Conservation (phyloP, 2,113 vertebrate genomes). For the Calyptomena viridis region DNA sequence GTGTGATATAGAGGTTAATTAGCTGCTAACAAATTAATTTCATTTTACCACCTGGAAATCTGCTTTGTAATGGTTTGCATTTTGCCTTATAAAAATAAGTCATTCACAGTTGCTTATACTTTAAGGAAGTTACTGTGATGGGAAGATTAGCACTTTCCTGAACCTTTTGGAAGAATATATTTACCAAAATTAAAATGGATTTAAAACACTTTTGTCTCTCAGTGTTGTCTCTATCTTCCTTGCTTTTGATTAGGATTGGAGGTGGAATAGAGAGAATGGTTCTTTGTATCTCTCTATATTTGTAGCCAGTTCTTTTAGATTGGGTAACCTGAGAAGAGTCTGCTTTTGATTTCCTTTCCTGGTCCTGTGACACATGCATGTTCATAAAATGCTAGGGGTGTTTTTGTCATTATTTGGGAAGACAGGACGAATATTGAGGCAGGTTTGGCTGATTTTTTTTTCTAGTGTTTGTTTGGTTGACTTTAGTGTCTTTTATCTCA, state of each 20-base stretch:
- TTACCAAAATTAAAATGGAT: background rate
- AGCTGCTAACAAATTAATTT: slow-evolving; percentile 61
- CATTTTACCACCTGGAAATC: slow-evolving; percentile 65
- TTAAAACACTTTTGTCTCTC: background rate
- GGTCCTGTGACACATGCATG: background rate
- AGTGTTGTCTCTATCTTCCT: background rate
- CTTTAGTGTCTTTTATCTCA: background rate
- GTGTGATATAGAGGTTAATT: slow-evolving; percentile 69
- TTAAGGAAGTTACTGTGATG: slow-evolving; percentile 24
- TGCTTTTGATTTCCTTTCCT: background rate
- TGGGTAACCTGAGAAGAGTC: background rate
- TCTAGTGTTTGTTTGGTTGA: background rate
- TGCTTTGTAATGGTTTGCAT: slow-evolving; percentile 55
- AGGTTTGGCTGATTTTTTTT: background rate
- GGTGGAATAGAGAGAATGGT: background rate
- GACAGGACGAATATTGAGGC: background rate
- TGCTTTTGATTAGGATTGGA: background rate
- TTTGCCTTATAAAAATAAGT: slow-evolving; percentile 4
- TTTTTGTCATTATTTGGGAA: background rate
- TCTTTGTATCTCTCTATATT: background rate
- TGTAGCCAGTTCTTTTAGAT: background rate
- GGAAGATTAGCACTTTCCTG: slow-evolving; percentile 34
- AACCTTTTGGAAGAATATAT: slow-evolving; percentile 8
- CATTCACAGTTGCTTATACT: background rate
- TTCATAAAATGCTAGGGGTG: background rate